Evolutionary conservation across 2,888 invertebrate species (phyloP).

Genomic region (Drosophila anomelani): DNA sequence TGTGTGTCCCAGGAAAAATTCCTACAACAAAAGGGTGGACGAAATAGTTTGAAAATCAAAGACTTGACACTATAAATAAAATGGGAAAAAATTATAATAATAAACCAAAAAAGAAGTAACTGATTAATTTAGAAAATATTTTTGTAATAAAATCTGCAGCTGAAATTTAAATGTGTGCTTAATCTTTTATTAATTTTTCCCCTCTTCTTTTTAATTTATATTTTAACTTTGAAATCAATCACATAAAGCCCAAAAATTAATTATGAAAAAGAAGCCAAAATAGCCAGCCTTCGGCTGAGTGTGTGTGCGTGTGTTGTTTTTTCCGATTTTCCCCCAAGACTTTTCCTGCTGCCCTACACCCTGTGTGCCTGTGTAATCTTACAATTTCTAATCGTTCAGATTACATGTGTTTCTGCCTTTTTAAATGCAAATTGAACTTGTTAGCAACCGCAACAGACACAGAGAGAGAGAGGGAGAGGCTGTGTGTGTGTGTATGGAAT

Average conservation of each 20-base stretch:
- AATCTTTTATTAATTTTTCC: too few species aligned
- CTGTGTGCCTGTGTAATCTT: slow-evolving; percentile 44
- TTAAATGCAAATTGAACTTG: slow-evolving; percentile 79
- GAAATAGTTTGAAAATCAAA: not conserved
- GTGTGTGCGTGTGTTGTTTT: not conserved
- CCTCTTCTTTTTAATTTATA: not conserved
- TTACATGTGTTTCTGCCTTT: slow-evolving; percentile 76
- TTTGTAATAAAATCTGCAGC: too few species aligned
- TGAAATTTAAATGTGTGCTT: too few species aligned
- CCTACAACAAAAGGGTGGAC: not conserved
- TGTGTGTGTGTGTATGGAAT: slow-evolving; percentile 13
- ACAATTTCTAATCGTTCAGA: slow-evolving; percentile 79
- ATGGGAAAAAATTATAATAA: not conserved
- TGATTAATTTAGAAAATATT: not conserved
- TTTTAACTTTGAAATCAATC: slow-evolving; percentile 10
- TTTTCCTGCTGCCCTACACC: slow-evolving; percentile 3
- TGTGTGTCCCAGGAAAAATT: slow-evolving; percentile 14
- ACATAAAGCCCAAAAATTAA: slow-evolving; percentile 3
- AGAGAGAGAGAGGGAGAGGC: slow-evolving; percentile 30
- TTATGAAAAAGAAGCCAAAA: not conserved
- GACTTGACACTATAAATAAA: not conserved
- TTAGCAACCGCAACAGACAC: slow-evolving; percentile 61
- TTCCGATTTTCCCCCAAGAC: slow-evolving; percentile 4
- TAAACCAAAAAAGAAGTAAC: too few species aligned
- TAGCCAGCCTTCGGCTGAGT: not conserved